Conservation (phyloP, 1,140 invertebrate species). For the Capitella teleta region DNA sequence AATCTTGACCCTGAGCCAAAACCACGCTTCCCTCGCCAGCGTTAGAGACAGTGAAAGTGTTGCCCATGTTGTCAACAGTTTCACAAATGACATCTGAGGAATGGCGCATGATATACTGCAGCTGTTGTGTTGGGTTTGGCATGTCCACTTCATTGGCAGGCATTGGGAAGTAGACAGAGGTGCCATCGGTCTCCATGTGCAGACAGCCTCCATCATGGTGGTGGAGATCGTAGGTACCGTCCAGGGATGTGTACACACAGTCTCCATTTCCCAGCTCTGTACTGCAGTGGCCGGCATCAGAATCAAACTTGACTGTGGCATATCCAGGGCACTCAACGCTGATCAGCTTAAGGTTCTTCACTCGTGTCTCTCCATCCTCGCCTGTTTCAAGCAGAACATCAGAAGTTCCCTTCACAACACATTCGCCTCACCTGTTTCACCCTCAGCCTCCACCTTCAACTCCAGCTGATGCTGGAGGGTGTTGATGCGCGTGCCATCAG, state of each 20-base stretch:
- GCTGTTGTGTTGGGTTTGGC: conserved; percentile 20
- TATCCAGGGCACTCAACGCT: conserved; percentile 38
- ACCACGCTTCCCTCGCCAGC: conserved; percentile 5
- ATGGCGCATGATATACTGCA: conserved; percentile 31
- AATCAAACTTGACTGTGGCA: conserved; percentile 40
- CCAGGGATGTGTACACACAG: conserved; percentile 29
- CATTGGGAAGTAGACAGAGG: conserved; percentile 23
- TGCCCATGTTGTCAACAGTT: conserved; percentile 33
- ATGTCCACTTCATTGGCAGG: conserved; percentile 26
- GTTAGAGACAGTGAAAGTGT: conserved; percentile 26
- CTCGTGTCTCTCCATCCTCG: background rate
- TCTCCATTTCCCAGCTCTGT: conserved; percentile 36
- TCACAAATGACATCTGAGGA: conserved; percentile 32
- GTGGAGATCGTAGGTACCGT: conserved; percentile 35
- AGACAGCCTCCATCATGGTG: conserved; percentile 31
- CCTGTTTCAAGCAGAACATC: too few relatives aligned
- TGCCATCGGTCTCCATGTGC: conserved; percentile 8
- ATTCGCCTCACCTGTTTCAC: background rate
- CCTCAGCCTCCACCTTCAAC: too few relatives aligned
- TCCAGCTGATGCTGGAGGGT: too few relatives aligned
- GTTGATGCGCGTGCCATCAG: conserved; percentile 40
- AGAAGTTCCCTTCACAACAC: background rate
- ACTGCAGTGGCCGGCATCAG: conserved; percentile 29
- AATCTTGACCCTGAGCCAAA: background rate
- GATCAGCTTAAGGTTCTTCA: background rate